phyloP scores from a whole-genome alignment of 1,140 invertebrate genomes.

The Ooceraea biroi region DNA sequence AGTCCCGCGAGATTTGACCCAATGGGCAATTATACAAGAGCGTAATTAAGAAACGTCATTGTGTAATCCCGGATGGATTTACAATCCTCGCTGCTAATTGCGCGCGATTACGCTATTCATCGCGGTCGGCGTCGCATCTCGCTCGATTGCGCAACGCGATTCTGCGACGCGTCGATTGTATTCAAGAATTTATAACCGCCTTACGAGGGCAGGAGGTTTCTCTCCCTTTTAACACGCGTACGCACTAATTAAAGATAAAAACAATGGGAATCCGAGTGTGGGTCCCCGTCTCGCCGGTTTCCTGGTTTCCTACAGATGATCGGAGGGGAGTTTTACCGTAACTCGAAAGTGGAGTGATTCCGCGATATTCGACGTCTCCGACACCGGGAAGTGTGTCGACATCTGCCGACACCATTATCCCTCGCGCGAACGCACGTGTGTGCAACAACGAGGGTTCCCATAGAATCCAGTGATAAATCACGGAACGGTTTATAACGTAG shows the following conservation, averaged over 20 bases:
- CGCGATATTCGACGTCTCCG: slow-evolving; percentile 39
- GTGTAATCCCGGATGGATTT: slow-evolving; percentile 23
- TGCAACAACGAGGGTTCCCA: slow-evolving; percentile 13
- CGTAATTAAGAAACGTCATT: slow-evolving; percentile 20
- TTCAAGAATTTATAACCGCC: slow-evolving; percentile 27
- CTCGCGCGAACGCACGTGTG: not conserved
- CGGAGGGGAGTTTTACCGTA: slow-evolving; percentile 17
- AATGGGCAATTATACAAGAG: slow-evolving; percentile 36
- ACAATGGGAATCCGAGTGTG: not conserved
- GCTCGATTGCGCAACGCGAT: slow-evolving; percentile 42
- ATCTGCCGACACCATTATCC: slow-evolving; percentile 44
- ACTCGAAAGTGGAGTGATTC: slow-evolving; percentile 52
- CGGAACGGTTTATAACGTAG: slow-evolving; percentile 46
- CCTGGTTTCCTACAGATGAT: not conserved
- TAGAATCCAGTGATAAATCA: slow-evolving; percentile 43
- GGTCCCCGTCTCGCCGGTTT: slow-evolving; percentile 10
- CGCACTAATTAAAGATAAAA: not conserved
- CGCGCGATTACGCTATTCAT: slow-evolving; percentile 38
- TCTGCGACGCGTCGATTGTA: slow-evolving; percentile 23
- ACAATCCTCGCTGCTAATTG: slow-evolving; percentile 22
- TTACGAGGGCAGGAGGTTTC: no score
- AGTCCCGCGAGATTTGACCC: not conserved
- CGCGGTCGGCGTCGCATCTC: slow-evolving; percentile 30
- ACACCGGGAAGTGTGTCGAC: slow-evolving; percentile 49
- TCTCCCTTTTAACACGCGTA: not conserved